These are phyloP conservation scores for Heterodera carotae DNA, from an alignment of 1,140 invertebrate genomes.

Conservation along the genomic window DNA sequence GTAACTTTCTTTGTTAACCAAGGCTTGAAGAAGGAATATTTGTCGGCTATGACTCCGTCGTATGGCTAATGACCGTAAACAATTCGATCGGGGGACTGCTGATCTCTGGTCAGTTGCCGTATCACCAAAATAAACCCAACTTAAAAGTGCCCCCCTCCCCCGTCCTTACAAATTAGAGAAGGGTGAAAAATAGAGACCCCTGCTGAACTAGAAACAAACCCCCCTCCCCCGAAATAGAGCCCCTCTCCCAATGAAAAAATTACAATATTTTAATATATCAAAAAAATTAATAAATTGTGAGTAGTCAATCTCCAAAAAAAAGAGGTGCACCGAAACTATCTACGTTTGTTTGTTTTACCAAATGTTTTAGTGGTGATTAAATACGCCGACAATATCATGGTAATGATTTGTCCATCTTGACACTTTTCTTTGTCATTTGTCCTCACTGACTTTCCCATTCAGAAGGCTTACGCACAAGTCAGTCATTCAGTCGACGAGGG, in stretches of 20 bases:
- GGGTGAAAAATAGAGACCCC: too few species aligned
- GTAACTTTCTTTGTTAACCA: too few species aligned
- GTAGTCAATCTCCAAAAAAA: too few species aligned
- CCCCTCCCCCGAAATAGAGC: too few species aligned
- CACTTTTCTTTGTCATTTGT: background rate
- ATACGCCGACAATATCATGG: constrained; percentile 90
- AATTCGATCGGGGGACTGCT: constrained; percentile 86
- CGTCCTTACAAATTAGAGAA: too few species aligned
- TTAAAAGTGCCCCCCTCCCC: too few species aligned
- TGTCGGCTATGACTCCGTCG: constrained; percentile 79
- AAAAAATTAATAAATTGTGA: too few species aligned
- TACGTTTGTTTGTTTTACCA: background rate
- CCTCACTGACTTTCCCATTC: background rate
- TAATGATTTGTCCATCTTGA: background rate
- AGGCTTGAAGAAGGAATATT: constrained; percentile 62
- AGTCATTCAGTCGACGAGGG: background rate
- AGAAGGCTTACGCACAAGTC: constrained; percentile 67
- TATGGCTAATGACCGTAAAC: constrained; percentile 79
- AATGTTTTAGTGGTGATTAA: constrained; percentile 83
- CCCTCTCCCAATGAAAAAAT: too few species aligned
- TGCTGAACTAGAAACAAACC: too few species aligned
- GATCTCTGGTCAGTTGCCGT: constrained; percentile 68
- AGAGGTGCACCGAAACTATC: too few species aligned
- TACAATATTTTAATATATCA: too few species aligned
- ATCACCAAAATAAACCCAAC: background rate